Conservation (phyloP, 2,888 invertebrate species). For the Syritta pipiens region DNA sequence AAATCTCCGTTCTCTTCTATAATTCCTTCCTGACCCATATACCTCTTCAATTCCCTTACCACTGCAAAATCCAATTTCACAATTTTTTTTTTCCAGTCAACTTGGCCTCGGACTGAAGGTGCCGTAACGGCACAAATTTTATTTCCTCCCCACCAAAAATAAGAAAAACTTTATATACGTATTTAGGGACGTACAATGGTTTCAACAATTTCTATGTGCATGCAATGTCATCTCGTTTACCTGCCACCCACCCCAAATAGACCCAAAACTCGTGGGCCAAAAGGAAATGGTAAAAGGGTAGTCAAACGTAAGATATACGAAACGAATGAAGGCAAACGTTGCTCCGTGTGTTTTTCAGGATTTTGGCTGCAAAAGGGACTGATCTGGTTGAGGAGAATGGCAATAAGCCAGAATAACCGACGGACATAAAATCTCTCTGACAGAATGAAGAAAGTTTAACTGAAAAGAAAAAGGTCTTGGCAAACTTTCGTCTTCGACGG, state of each 20-base stretch:
- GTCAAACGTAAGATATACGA: constrained; percentile 35
- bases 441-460: constrained; percentile 31
- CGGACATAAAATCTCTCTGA: constrained; percentile 31
- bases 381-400: constrained; percentile 29
- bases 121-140: constrained; percentile 59
- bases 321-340: constrained; percentile 13
- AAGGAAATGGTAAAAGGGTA: constrained; percentile 27
- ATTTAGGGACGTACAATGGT: constrained; percentile 8
- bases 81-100: constrained; percentile 57
- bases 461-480: constrained; percentile 29
- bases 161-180: too few species aligned
- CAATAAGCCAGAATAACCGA: constrained; percentile 50
- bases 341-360: too few species aligned
- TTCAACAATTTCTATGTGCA: constrained; percentile 31
- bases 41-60: constrained; percentile 16
- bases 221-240: constrained; percentile 55
- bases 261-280: constrained; percentile 30
- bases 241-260: constrained; percentile 28
- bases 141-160: constrained; percentile 20
- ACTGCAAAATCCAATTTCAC: constrained; percentile 59
- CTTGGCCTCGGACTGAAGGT: constrained; percentile 53
- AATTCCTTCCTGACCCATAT: constrained; percentile 52
- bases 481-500: constrained; percentile 30
- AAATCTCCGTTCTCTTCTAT: constrained; percentile 24
- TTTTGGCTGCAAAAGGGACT: background rate